Evolutionary conservation across 2,888 invertebrate species (phyloP).

Genomic region (Andrena fulva): DNA sequence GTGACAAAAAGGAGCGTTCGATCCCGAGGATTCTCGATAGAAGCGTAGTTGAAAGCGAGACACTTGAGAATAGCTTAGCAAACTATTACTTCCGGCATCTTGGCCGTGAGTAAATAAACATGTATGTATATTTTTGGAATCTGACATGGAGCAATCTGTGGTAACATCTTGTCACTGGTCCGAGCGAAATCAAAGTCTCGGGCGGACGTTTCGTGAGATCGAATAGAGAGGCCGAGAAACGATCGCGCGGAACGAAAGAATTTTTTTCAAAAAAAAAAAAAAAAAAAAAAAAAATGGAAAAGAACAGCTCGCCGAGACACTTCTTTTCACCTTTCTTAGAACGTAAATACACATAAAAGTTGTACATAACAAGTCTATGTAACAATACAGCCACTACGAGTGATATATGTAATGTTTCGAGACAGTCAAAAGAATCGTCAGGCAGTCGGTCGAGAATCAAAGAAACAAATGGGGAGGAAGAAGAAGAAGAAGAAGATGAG

Average conservation of each 20-base stretch:
- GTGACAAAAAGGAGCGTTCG: neutral
- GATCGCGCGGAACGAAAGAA: neutral
- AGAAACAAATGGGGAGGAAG: neutral
- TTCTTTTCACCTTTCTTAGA: constrained; percentile 64
- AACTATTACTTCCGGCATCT: constrained; percentile 55
- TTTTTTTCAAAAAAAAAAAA: neutral
- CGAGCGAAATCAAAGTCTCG: constrained; percentile 35
- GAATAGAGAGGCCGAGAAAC: neutral
- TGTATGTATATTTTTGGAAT: constrained; percentile 43
- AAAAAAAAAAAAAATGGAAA: neutral
- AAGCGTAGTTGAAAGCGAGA: constrained; percentile 63
- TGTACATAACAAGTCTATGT: constrained; percentile 50
- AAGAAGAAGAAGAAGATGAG: constrained; percentile 50
- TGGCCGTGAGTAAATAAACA: constrained; percentile 53
- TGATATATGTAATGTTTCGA: constrained; percentile 46
- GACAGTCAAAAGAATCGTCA: constrained; percentile 57
- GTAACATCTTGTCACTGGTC: constrained; percentile 64
- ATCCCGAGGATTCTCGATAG: constrained; percentile 59
- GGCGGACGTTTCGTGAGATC: neutral
- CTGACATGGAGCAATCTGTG: constrained; percentile 64
- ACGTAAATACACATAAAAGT: constrained; percentile 55
- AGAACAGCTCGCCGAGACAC: constrained; percentile 20
- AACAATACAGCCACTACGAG: constrained; percentile 65
- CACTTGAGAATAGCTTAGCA: constrained; percentile 74
- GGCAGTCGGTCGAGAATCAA: constrained; percentile 47